Evolutionary conservation across 23 tunicate genomes (phyloP), one percentile per base, ranked within the genome.

Genomic region (Halocynthia roretzi): DNA sequence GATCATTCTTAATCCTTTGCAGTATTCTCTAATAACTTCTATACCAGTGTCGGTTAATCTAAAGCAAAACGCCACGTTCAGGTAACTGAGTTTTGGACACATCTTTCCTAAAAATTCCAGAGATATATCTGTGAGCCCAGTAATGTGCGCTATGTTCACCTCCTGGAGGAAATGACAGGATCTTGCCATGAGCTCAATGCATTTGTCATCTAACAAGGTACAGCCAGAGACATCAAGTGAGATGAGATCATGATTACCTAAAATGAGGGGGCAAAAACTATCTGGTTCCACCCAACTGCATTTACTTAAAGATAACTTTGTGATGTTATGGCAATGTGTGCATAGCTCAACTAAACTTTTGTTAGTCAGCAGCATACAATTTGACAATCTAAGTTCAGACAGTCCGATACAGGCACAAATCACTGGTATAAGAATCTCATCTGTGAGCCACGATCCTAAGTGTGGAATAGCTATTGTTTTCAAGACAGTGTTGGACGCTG

Each of bases 21-120:
- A 74, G 63, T 74, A 74, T 74, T 74, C 78, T 18, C 56, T 54
- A 22, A 74, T 50, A 8, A 74, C 31, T 22, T 8, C 31, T 10
- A 74, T 50, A 15, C 78, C 78, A 53, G 78, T 18, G 56, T 74
- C 78, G 5, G 78, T 52, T 23, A 74, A 54, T 56, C 56, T 53
- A 62, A 62, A 74, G 40, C 78, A 74, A 8, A 22, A 62, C 5
- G 56, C 56, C 15, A 74, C 56, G 31, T 54, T 54, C 10, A 74
- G 56, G 31, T 54, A 64, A 23, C 5, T 54, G 10, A 74, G 31
- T 12, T 74, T 74, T 5, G 31, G 62, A n/a, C 78, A 50, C 21
- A 19, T 53, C 56, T 74, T 74, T 74, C 49, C 78, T 14, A 74
- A 54, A 40, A 64, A 62, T 9, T 74, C 50, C 8, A 74, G 62